Percentiles rank a stretch among this genome's conserved stretches.
Conservation (phyloP, 1,140 invertebrate genomes). For the Pomphorhynchus laevis region DNA sequence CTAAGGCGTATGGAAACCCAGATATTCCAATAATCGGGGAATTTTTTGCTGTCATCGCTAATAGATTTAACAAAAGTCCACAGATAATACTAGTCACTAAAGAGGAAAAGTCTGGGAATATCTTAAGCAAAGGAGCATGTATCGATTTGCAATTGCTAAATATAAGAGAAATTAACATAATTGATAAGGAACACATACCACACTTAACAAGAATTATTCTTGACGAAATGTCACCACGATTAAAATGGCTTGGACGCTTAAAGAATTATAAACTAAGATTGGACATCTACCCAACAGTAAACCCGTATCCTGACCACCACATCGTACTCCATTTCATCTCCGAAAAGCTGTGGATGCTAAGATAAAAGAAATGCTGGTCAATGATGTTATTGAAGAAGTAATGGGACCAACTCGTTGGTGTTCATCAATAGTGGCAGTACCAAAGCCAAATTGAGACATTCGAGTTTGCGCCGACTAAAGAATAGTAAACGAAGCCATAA, state of each 20-base stretch:
- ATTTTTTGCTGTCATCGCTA: too few relatives aligned
- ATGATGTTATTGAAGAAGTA: constrained; percentile 13
- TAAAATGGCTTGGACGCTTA: neutral
- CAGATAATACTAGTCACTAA: too few relatives aligned
- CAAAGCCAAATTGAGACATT: constrained; percentile 13
- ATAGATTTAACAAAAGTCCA: too few relatives aligned
- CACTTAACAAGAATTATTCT: too few relatives aligned
- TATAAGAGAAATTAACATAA: constrained; percentile 14
- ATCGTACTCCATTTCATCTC: constrained; percentile 9
- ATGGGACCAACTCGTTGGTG: constrained; percentile 14
- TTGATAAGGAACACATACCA: too few relatives aligned
- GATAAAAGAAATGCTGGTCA: constrained; percentile 11
- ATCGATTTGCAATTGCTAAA: too few relatives aligned
- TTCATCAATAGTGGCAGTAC: constrained; percentile 13
- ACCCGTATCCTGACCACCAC: constrained; percentile 1
- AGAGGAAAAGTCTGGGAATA: too few relatives aligned
- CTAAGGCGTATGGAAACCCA: too few relatives aligned
- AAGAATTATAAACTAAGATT: constrained; percentile 6
- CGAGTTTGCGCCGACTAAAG: constrained; percentile 15
- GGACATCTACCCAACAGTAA: constrained; percentile 6
- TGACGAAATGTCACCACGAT: too few relatives aligned
- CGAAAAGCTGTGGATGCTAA: constrained; percentile 10
- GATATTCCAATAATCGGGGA: too few relatives aligned
- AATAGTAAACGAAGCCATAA: constrained; percentile 13
- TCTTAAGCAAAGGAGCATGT: too few relatives aligned